These are phyloP conservation scores for Setipinna tenuifilis DNA, from an alignment of 2,797 vertebrate genomes.

Conservation along the genomic window DNA sequence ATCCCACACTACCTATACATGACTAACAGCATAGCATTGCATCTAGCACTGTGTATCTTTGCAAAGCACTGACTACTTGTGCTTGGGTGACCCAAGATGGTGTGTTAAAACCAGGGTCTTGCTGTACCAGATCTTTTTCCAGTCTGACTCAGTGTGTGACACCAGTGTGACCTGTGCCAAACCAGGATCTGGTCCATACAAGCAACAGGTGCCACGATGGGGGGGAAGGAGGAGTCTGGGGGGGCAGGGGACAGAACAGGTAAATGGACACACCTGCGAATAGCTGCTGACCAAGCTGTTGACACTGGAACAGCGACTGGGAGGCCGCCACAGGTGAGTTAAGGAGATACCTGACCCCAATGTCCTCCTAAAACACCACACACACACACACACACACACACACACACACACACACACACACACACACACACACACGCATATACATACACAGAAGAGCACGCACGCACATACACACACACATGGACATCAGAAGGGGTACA, in stretches of 20 bases:
- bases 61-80: too few relatives aligned
- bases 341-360: slow-evolving; percentile 75
- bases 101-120: too few relatives aligned
- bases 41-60: too few relatives aligned
- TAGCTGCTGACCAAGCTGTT: slow-evolving; percentile 89
- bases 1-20: too few relatives aligned
- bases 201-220: too few relatives aligned
- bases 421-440: background rate
- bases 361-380: slow-evolving; percentile 78
- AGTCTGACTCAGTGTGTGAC: too few relatives aligned
- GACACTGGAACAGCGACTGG: slow-evolving; percentile 93
- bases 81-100: too few relatives aligned
- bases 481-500: background rate
- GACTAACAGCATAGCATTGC: too few relatives aligned
- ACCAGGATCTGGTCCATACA: too few relatives aligned
- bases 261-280: slow-evolving; percentile 77
- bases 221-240: too few relatives aligned
- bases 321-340: slow-evolving; percentile 85
- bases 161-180: too few relatives aligned
- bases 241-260: background rate
- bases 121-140: too few relatives aligned
- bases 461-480: background rate
- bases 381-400: background rate
- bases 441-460: background rate
- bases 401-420: background rate